Conservation (phyloP, 2,888 invertebrate genomes). For the Ophioninae sp. region DNA sequence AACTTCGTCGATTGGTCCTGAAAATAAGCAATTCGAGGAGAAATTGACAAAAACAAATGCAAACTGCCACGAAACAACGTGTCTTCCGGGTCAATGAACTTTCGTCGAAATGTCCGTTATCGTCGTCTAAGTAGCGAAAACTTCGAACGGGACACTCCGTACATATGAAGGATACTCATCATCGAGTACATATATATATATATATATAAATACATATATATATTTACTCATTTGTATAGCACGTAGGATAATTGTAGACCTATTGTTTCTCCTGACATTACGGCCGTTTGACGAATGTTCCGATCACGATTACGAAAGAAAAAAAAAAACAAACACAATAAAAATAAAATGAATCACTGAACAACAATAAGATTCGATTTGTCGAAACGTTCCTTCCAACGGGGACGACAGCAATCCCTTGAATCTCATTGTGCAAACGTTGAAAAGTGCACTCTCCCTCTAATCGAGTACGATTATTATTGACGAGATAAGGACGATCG, state of each 20-base stretch:
- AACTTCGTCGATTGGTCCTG: background rate
- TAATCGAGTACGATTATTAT: background rate
- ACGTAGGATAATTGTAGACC: slow-evolving; percentile 37
- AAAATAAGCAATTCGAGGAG: background rate
- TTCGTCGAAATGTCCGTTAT: background rate
- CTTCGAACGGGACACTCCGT: background rate
- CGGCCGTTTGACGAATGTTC: slow-evolving; percentile 15
- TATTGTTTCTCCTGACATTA: slow-evolving; percentile 26
- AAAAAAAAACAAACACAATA: background rate
- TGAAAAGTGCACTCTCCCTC: background rate
- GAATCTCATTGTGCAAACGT: slow-evolving; percentile 52
- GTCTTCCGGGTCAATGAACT: background rate
- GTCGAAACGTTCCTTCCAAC: slow-evolving; percentile 7
- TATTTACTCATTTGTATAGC: slow-evolving; percentile 21
- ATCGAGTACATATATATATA: background rate
- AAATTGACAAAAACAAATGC: background rate
- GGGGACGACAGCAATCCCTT: slow-evolving; percentile 15
- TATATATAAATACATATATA: background rate
- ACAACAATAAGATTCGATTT: too few species aligned
- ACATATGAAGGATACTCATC: background rate
- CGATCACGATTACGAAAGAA: slow-evolving; percentile 17
- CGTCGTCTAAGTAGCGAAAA: background rate
- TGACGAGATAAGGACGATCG: too few species aligned
- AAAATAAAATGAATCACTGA: too few species aligned
- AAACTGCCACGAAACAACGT: background rate